phyloP scores from a whole-genome alignment of 1,140 invertebrate species.

The Atta colombica region DNA sequence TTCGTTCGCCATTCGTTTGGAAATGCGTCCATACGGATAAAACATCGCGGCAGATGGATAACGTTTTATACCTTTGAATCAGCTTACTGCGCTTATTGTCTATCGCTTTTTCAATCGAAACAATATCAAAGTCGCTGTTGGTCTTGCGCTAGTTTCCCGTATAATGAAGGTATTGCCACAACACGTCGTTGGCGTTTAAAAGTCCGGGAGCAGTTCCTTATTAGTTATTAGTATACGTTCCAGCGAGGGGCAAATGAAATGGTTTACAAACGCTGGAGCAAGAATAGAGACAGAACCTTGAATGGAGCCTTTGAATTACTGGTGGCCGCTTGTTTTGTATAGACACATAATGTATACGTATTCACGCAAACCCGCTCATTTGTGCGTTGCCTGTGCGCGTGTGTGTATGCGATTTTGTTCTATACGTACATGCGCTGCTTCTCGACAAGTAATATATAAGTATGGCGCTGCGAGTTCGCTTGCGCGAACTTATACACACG shows the following conservation, averaged over 20 bases:
- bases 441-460: slow-evolving; percentile 73
- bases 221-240: slow-evolving; percentile 75
- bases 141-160: slow-evolving; percentile 49
- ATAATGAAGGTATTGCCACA: slow-evolving; percentile 61
- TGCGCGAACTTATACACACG: slow-evolving; percentile 64
- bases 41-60: slow-evolving; percentile 13
- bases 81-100: slow-evolving; percentile 66
- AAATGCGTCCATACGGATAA: neutral
- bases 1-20: neutral
- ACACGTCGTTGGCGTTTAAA: slow-evolving; percentile 56
- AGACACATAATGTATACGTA: slow-evolving; percentile 80
- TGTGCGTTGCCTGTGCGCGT: slow-evolving; percentile 59
- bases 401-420: slow-evolving; percentile 53
- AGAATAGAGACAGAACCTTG: slow-evolving; percentile 81
- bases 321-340: slow-evolving; percentile 81
- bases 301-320: slow-evolving; percentile 84
- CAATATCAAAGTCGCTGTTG: slow-evolving; percentile 70
- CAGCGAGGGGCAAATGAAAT: slow-evolving; percentile 76
- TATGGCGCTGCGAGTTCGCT: slow-evolving; percentile 51
- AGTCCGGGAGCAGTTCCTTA: slow-evolving; percentile 73
- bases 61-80: slow-evolving; percentile 64
- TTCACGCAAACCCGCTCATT: slow-evolving; percentile 68
- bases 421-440: slow-evolving; percentile 50
- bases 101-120: slow-evolving; percentile 68
- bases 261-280: slow-evolving; percentile 80